Base-by-base conservation (phyloP, 2,113 vertebrate species). In the Rhagologus leucostigma region DNA sequence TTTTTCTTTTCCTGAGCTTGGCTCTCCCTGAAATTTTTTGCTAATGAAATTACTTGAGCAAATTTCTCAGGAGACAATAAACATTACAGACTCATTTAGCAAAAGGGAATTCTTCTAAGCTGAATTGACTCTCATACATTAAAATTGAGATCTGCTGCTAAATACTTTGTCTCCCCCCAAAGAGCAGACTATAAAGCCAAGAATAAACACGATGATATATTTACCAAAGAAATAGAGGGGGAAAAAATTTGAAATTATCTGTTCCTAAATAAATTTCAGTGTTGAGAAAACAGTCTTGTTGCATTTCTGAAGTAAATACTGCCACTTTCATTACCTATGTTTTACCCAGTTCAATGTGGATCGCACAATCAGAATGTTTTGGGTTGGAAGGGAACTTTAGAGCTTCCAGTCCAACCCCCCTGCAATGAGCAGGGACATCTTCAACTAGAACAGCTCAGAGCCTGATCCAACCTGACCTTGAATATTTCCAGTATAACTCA, bases 21-120 rank as follows among this genome's bases (percentile, higher is more conserved):
- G 44, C 70, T 90, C 52, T 77, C 77, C 41, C 46, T 41, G 37
- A 89, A 95, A 46, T 92, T 65, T 79, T 77, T 90, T 30, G 50
- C 65, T 96, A 87, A 91, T 93, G 59, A 93, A 95, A 96, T 96
- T 93, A 89, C 63, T 71, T 53, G 20, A 84, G 70, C 29, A 78
- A 91, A 67, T 92, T 83, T 89, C 90, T 95, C 81, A 53, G 42
- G 84, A 93, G 92, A 94, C 75, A 92, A 84, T 50, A 90, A 92
- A 65, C 57, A 96, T 57, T 57, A 53, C 63, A 90, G 50, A 23
- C 50, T 92, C 74, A 87, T 96, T 94, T 91, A 85, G 70, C 63
- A 68, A 23, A 29, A 78, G 42, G 92, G 80, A 94, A 92, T 90
- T 93, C 78, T 92, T 93, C 75, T 88, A 93, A 87, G 85, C 63